phyloP scores from a whole-genome alignment of 30 jellyfish, hydroid and myxozoan species.

The Aurelia aurita region DNA sequence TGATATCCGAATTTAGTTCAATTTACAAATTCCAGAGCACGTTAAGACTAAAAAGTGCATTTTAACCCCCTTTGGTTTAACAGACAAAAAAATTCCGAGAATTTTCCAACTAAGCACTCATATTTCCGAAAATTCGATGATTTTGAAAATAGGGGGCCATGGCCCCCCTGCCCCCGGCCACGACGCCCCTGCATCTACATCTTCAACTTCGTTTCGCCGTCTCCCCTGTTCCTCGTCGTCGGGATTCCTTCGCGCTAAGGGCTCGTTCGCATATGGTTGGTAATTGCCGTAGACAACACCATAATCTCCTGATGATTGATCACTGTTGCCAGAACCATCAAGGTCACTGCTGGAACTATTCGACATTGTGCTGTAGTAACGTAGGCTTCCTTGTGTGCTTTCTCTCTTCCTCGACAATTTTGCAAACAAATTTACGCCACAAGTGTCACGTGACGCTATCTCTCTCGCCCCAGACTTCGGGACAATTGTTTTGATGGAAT shows the following conservation, averaged over 20 bases:
- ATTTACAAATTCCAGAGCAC: too few relatives aligned
- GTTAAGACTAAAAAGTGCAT: too few relatives aligned
- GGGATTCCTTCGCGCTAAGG: constrained; percentile 15
- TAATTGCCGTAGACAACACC: constrained; percentile 4
- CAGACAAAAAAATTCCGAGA: too few relatives aligned
- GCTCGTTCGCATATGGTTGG: constrained; percentile 22
- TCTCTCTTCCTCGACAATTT: not conserved
- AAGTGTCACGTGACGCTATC: constrained; percentile 15
- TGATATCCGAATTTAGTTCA: too few relatives aligned
- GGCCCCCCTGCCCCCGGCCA: too few relatives aligned
- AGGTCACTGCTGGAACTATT: constrained; percentile 19
- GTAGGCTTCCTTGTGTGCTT: not conserved
- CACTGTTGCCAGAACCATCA: constrained; percentile 3
- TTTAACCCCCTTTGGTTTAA: too few relatives aligned
- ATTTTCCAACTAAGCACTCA: too few relatives aligned
- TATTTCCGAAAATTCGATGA: too few relatives aligned
- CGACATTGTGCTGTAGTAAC: not conserved
- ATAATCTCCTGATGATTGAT: constrained; percentile 11
- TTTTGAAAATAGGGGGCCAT: too few relatives aligned
- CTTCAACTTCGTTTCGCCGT: constrained; percentile 3
- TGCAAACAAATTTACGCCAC: constrained; percentile 27
- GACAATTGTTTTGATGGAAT: not conserved
- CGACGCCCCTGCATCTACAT: too few relatives aligned
- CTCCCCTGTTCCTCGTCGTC: constrained; percentile 11
- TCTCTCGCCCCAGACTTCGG: constrained; percentile 31